phyloP scores from a whole-genome alignment of 2,888 invertebrate species.

The Iphiclides podalirius region DNA sequence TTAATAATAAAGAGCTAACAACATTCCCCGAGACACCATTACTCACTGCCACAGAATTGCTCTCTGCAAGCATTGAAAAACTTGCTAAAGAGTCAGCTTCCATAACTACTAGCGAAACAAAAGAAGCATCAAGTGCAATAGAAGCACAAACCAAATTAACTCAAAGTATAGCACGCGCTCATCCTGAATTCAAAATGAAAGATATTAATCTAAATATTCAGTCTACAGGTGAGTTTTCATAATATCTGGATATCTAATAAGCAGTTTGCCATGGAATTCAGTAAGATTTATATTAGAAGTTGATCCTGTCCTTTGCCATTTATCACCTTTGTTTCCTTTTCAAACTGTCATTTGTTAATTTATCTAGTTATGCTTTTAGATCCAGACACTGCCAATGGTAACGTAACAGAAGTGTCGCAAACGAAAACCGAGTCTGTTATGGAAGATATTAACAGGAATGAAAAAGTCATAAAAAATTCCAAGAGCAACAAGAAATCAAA shows the following conservation, averaged over 20 bases:
- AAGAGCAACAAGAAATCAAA: slow-evolving; percentile 59
- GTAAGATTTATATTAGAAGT: too few species aligned
- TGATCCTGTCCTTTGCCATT: too few species aligned
- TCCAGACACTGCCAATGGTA: slow-evolving; percentile 68
- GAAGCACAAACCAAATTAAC: slow-evolving; percentile 72
- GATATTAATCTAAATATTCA: slow-evolving; percentile 70
- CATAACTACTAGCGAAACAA: slow-evolving; percentile 38
- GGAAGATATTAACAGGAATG: slow-evolving; percentile 70
- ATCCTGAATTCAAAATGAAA: slow-evolving; percentile 67
- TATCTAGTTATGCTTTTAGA: slow-evolving; percentile 39
- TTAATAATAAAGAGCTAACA: slow-evolving; percentile 40
- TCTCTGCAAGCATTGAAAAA: slow-evolving; percentile 70
- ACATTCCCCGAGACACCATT: slow-evolving; percentile 39
- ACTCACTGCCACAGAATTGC: slow-evolving; percentile 61
- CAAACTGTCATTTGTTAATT: too few species aligned
- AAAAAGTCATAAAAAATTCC: slow-evolving; percentile 58
- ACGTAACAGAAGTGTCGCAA: slow-evolving; percentile 45
- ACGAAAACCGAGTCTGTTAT: slow-evolving; percentile 55
- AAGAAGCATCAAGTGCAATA: slow-evolving; percentile 56
- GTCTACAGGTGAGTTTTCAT: slow-evolving; percentile 55
- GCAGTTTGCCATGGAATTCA: too few species aligned
- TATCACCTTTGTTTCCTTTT: too few species aligned
- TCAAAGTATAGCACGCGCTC: slow-evolving; percentile 64
- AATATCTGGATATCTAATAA: too few species aligned
- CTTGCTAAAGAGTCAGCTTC: slow-evolving; percentile 54